Evolutionary conservation across 2,113 vertebrate species (phyloP).

Genomic region (Cavia aperea): DNA sequence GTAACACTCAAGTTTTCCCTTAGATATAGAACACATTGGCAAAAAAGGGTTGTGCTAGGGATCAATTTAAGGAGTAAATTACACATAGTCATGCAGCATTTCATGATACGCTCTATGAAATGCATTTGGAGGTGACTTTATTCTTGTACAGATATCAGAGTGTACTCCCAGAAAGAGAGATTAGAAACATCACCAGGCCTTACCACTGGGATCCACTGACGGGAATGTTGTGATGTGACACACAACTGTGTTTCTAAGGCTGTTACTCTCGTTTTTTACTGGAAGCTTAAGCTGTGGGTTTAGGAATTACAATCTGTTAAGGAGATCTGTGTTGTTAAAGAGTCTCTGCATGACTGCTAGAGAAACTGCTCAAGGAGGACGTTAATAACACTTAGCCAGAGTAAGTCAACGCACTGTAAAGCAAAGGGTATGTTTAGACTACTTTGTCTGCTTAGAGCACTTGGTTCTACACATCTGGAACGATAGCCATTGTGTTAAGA

Average conservation of each 20-base stretch:
- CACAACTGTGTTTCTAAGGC: neutral
- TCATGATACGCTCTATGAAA: neutral
- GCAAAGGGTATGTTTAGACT: neutral
- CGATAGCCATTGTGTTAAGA: neutral
- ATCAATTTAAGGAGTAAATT: neutral
- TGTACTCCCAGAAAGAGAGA: neutral
- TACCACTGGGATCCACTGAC: no score
- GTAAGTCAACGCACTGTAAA: neutral
- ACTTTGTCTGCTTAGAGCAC: neutral
- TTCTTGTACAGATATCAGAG: neutral
- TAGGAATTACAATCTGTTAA: neutral
- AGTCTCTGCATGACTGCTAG: neutral
- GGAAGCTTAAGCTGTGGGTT: neutral
- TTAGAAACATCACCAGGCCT: no score
- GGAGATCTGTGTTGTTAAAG: neutral
- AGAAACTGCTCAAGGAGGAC: neutral
- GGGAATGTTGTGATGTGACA: neutral
- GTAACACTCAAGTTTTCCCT: neutral
- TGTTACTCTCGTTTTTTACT: neutral
- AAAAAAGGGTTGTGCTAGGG: neutral
- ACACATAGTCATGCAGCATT: neutral
- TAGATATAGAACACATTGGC: neutral
- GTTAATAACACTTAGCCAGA: neutral
- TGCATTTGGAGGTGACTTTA: neutral
- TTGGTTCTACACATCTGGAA: neutral